These are phyloP conservation scores for Cosmia trapezina DNA, from an alignment of 2,888 invertebrate species.

Conservation along the genomic window DNA sequence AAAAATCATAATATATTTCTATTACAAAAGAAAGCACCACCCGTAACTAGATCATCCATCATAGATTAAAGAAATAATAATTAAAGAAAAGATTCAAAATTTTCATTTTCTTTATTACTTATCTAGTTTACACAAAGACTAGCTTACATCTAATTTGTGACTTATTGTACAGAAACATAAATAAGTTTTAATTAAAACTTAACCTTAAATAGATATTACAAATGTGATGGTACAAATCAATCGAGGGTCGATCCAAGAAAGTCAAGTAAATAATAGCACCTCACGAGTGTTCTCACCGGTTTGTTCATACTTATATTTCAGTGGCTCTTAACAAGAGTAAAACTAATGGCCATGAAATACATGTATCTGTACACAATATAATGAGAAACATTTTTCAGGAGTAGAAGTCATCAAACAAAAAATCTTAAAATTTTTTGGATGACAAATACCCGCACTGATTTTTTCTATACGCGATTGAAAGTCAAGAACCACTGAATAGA, in stretches of 20 bases:
- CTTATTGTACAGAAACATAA: constrained; percentile 86
- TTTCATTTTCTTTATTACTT: constrained; percentile 74
- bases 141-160: constrained; percentile 90
- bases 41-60: neutral
- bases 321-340: constrained; percentile 33
- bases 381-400: constrained; percentile 8
- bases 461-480: constrained; percentile 4
- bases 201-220: constrained; percentile 67
- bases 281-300: constrained; percentile 30
- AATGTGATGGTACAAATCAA: constrained; percentile 64
- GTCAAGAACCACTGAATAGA: constrained; percentile 42
- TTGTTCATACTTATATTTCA: constrained; percentile 45
- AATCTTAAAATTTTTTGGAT: constrained; percentile 29
- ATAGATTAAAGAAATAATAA: neutral
- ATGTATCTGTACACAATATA: constrained; percentile 21
- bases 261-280: constrained; percentile 46
- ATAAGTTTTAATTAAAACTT: constrained; percentile 78
- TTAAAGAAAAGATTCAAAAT: constrained; percentile 20
- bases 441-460: neutral
- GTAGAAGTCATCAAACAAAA: constrained; percentile 34
- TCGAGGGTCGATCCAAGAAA: constrained; percentile 46
- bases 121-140: constrained; percentile 84
- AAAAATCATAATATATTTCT: neutral
- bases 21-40: neutral
- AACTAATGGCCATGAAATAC: constrained; percentile 11